Percentiles rank a stretch among this genome's conserved stretches.
Conservation (phyloP, 2,888 invertebrate species). For the Xestia c-nigrum region DNA sequence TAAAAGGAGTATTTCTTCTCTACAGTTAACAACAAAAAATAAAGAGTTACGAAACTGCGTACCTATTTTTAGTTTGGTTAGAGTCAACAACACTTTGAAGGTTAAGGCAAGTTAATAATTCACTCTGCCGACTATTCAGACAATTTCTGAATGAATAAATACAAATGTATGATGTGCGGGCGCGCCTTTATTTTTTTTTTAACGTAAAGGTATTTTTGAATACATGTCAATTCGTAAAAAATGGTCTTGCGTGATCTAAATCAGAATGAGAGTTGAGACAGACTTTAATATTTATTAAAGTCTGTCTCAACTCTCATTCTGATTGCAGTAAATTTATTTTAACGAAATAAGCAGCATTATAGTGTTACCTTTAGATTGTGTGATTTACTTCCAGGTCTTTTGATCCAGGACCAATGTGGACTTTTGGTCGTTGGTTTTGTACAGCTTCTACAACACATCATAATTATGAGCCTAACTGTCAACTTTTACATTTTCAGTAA, state of each 20-base stretch:
- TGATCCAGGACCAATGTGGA: neutral
- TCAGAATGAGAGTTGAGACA: neutral
- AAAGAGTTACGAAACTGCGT: constrained; percentile 40
- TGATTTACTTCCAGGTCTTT: neutral
- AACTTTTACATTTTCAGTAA: neutral
- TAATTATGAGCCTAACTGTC: neutral
- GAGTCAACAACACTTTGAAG: constrained; percentile 58
- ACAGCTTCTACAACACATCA: neutral
- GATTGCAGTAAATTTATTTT: neutral
- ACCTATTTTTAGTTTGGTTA: constrained; percentile 45
- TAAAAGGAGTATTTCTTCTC: constrained; percentile 10
- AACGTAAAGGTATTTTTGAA: neutral
- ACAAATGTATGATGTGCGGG: constrained; percentile 20
- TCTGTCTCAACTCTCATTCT: too few relatives aligned
- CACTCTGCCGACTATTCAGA: constrained; percentile 50
- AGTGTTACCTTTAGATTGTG: neutral
- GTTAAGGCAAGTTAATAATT: constrained; percentile 54
- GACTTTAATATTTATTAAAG: neutral
- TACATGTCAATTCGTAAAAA: neutral
- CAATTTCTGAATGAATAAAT: constrained; percentile 54
- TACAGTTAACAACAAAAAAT: constrained; percentile 26
- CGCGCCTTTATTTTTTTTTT: neutral
- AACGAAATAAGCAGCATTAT: neutral
- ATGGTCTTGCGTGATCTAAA: neutral
- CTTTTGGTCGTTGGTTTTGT: neutral